Percentiles rank a stretch among this genome's conserved stretches.
phyloP scores from a whole-genome alignment of 1,140 invertebrate species.

The Leptoteleia sp. region DNA sequence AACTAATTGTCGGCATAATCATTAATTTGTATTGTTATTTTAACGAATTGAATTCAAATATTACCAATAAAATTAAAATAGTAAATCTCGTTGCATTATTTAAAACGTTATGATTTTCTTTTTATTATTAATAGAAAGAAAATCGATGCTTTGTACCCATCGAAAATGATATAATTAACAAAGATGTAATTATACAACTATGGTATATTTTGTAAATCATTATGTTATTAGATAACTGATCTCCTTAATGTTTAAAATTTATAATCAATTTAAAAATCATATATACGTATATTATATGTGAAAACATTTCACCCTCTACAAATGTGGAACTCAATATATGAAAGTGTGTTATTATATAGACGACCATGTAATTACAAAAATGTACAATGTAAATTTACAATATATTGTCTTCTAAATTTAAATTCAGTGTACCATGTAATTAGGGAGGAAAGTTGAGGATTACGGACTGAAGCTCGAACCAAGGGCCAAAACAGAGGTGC shows the following conservation, averaged over 20 bases:
- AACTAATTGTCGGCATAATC: too few relatives aligned
- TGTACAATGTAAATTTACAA: neutral
- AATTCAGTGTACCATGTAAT: neutral
- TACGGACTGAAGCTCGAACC: too few relatives aligned
- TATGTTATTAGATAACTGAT: slow-evolving; percentile 24
- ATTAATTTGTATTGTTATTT: too few relatives aligned
- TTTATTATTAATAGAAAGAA: too few relatives aligned
- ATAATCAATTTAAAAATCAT: slow-evolving; percentile 7
- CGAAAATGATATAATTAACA: slow-evolving; percentile 22
- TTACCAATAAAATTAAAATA: too few relatives aligned
- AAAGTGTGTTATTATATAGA: too few relatives aligned
- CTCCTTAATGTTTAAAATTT: slow-evolving; percentile 20
- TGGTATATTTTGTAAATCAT: slow-evolving; percentile 39
- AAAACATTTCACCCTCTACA: slow-evolving; percentile 4
- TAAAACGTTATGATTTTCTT: too few relatives aligned
- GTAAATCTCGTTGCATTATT: too few relatives aligned
- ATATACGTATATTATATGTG: slow-evolving; percentile 11
- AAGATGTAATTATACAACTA: slow-evolving; percentile 35
- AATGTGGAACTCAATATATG: neutral
- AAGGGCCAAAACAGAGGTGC: too few relatives aligned
- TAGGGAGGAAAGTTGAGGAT: neutral
- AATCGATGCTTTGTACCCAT: slow-evolving; percentile 2
- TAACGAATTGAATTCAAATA: too few relatives aligned
- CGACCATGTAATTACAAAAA: too few relatives aligned
- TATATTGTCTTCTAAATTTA: neutral